Base-by-base conservation (phyloP, 2,113 vertebrate genomes). In the Scomber colias region DNA sequence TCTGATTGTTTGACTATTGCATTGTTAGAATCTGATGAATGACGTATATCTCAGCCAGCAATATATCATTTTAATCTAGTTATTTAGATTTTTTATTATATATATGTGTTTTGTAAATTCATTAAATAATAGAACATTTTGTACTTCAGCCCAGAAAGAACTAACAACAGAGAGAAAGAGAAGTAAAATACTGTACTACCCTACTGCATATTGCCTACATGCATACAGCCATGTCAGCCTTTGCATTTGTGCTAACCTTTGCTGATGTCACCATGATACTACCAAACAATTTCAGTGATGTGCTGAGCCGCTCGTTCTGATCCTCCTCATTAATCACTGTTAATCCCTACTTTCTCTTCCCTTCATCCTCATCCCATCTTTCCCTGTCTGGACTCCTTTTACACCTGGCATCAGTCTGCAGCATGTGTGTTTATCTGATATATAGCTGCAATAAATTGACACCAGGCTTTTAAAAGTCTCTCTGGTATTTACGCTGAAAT, bases 281-380 rank as follows among this genome's bases (percentile, higher is more conserved):
- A 46, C 11, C 54, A 54, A 60, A 65, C 30, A 17, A 19, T 61
- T 46, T 44, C 48, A 51, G 62, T 15, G n/a, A 53, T 71, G 40
- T 5, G 10, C 70, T 46, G 21, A 55, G 49, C 55, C 21, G 54
- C 48, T 54, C 19, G 5, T 12, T 24, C 51, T n/a, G n/a, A 78
- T 79, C 63, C 49, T 83, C 19, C 49, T 83, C 19, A 75, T 73
- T 75, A 60, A 75, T 71, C 51, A 14, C 57, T 49, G 24, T 14
- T 62, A 81, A 82, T 89, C 75, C 66, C 16, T 45, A 12, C 13
- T 70, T n/a, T 49, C 19, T 15, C 48, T 10, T 45, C 4, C 24
- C 61, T 24, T 0, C 60, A 4, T 76, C 35, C 27, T 35, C 0
- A 19, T 2, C 53, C 10, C 44, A 27, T 50, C 14, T 57, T 24